These are phyloP conservation scores for Brachyhypopomus gauderio DNA, from an alignment of 2,113 vertebrate genomes.

Conservation along the genomic window DNA sequence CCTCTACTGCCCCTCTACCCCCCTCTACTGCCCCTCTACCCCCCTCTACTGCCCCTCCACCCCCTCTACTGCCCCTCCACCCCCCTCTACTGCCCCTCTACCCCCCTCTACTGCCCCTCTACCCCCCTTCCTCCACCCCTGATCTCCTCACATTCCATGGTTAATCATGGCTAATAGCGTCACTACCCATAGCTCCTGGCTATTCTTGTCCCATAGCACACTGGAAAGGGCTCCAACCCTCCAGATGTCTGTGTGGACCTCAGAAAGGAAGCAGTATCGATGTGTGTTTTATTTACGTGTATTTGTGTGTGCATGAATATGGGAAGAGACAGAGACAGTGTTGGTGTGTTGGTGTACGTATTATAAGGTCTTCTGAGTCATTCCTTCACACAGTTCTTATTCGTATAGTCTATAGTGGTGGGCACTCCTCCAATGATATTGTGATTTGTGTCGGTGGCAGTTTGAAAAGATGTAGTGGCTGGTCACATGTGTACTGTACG, in stretches of 20 bases:
- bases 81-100: background rate
- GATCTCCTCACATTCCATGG: slow-evolving; percentile 60
- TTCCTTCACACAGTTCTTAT: too few species aligned
- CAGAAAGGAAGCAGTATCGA: slow-evolving; percentile 25
- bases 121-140: slow-evolving; percentile 1
- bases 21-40: background rate
- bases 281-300: slow-evolving; percentile 30
- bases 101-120: too few species aligned
- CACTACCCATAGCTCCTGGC: slow-evolving; percentile 52
- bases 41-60: background rate
- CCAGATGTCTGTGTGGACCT: slow-evolving; percentile 42
- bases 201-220: slow-evolving; percentile 53
- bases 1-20: background rate
- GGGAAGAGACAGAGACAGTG: background rate
- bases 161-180: slow-evolving; percentile 63
- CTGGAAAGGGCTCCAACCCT: slow-evolving; percentile 35
- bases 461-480: too few species aligned
- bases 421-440: too few species aligned
- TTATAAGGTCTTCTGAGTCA: too few species aligned
- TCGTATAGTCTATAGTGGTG: too few species aligned
- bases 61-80: background rate
- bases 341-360: background rate
- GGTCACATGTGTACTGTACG: too few species aligned
- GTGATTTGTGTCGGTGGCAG: too few species aligned
- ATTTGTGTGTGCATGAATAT: slow-evolving; percentile 4